These are phyloP conservation scores for Ectemnius cavifrons DNA, from an alignment of 2,888 invertebrate genomes.

Conservation along the genomic window DNA sequence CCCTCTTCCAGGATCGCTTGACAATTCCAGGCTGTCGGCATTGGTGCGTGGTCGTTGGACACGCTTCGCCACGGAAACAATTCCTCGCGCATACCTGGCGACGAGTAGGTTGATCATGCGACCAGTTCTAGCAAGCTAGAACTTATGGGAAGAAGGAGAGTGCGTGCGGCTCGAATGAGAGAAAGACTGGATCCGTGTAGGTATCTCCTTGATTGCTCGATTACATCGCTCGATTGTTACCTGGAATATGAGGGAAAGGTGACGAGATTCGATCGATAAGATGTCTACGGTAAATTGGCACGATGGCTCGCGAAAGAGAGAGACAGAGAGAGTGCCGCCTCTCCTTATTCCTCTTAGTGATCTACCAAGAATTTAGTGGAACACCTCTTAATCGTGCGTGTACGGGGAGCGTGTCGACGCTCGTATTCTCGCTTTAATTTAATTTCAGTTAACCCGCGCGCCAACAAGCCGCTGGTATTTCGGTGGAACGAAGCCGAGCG, in stretches of 20 bases:
- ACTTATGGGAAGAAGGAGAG: too few species aligned
- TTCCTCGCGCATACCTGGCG: too few species aligned
- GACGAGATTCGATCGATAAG: conserved; percentile 1
- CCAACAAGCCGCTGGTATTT: conserved; percentile 42
- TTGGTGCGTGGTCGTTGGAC: too few species aligned
- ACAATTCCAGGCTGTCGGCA: not conserved
- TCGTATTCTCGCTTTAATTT: conserved; percentile 46
- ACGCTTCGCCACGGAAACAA: too few species aligned
- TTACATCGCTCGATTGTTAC: too few species aligned
- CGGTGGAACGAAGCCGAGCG: conserved; percentile 26
- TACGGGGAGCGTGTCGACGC: conserved; percentile 11
- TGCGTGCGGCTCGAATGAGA: too few species aligned
- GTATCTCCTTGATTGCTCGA: too few species aligned
- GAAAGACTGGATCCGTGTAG: too few species aligned
- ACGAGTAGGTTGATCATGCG: too few species aligned
- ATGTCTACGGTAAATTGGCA: not conserved
- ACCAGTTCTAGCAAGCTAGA: too few species aligned
- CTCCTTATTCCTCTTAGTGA: conserved; percentile 14
- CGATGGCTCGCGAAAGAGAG: not conserved
- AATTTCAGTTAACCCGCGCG: conserved; percentile 46
- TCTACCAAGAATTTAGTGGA: conserved; percentile 41
- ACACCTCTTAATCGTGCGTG: conserved; percentile 47
- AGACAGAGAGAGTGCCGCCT: not conserved
- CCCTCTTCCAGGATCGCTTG: not conserved
- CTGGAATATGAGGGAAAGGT: too few species aligned